These are phyloP conservation scores for Phymatocera aterrima DNA, from an alignment of 2,888 invertebrate species.

Conservation along the genomic window DNA sequence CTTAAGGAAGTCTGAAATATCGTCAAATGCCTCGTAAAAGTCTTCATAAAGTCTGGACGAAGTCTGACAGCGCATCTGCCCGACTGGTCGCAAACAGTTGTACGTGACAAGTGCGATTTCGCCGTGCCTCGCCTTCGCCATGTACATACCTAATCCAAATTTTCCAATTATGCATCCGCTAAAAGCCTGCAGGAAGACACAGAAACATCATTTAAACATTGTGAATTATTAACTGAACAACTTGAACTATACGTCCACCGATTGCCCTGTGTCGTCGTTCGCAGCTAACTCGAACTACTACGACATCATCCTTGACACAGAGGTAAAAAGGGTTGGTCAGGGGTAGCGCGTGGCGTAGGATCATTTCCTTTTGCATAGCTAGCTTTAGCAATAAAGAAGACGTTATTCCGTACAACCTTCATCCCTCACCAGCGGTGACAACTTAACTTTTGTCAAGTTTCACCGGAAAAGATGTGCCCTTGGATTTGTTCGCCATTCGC, in stretches of 20 bases:
- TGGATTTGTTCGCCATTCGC: conserved; percentile 29
- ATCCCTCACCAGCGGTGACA: conserved; percentile 37
- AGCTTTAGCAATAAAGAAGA: conserved; percentile 21
- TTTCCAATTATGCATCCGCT: neutral
- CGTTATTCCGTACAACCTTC: conserved; percentile 36
- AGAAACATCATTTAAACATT: neutral
- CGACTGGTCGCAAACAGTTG: neutral
- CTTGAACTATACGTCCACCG: neutral
- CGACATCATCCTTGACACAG: neutral
- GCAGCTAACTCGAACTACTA: too few species aligned
- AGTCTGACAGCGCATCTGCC: neutral
- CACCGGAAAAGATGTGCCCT: neutral
- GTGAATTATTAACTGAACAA: neutral
- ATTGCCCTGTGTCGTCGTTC: too few species aligned
- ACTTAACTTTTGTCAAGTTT: conserved; percentile 31
- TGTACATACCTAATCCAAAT: neutral
- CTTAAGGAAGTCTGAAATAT: neutral
- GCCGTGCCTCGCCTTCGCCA: neutral
- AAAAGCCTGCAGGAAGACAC: neutral
- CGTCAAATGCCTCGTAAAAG: neutral
- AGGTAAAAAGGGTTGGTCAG: conserved; percentile 6
- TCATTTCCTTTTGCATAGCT: neutral
- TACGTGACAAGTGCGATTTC: neutral
- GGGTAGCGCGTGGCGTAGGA: neutral
- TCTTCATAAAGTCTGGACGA: neutral